phyloP scores from a whole-genome alignment of 30 jellyfish, hydroid and myxozoan genomes.

The Morbakka virulenta region DNA sequence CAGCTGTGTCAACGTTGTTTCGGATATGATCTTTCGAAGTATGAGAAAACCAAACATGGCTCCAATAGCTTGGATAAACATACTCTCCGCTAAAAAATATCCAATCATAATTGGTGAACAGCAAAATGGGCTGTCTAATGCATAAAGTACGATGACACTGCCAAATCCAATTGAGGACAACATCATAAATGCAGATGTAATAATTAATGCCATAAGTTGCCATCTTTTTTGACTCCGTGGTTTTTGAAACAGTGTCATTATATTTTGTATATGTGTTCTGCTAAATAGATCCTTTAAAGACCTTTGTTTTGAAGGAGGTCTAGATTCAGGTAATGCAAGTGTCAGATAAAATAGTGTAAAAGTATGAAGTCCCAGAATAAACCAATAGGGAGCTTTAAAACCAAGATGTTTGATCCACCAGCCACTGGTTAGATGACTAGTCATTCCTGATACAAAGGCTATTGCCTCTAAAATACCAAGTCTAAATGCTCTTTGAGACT shows the following conservation, averaged over 20 bases:
- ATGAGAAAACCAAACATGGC: slow-evolving; percentile 82
- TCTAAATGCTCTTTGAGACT: slow-evolving; percentile 81
- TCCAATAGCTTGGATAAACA: slow-evolving; percentile 95
- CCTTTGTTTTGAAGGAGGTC: slow-evolving; percentile 37
- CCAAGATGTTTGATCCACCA: slow-evolving; percentile 98
- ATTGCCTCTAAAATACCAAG: slow-evolving; percentile 91
- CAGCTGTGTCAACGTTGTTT: slow-evolving; percentile 76
- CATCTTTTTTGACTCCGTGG: slow-evolving; percentile 32
- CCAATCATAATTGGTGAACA: slow-evolving; percentile 97
- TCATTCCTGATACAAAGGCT: slow-evolving; percentile 96
- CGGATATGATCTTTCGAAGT: slow-evolving; percentile 71
- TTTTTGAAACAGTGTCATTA: slow-evolving; percentile 42
- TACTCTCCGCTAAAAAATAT: slow-evolving; percentile 91
- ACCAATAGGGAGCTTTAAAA: slow-evolving; percentile 93
- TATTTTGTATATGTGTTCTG: slow-evolving; percentile 54
- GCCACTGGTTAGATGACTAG: slow-evolving; percentile 91
- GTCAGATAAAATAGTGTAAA: slow-evolving; percentile 51
- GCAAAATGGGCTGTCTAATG: slow-evolving; percentile 92
- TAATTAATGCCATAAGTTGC: slow-evolving; percentile 75
- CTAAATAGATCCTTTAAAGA: slow-evolving; percentile 55
- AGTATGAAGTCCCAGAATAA: slow-evolving; percentile 62
- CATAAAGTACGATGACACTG: slow-evolving; percentile 85
- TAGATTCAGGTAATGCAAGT: slow-evolving; percentile 62
- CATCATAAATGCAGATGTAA: slow-evolving; percentile 96
- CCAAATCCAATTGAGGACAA: slow-evolving; percentile 91